Base-by-base conservation (phyloP, 2,888 invertebrate species). In the Drosophila macrospina region DNA sequence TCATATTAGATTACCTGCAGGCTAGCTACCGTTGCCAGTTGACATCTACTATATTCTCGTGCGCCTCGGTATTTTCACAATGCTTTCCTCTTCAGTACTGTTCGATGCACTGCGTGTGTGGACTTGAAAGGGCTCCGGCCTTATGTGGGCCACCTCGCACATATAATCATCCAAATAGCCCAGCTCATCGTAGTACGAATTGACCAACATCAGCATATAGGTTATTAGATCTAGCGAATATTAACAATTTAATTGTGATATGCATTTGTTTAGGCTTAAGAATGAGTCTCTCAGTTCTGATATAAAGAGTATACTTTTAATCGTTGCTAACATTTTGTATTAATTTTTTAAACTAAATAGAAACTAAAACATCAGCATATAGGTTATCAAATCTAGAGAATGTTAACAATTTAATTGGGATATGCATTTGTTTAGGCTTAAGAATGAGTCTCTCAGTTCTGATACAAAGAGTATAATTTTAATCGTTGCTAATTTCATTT, bases 1-100 rank as follows among this genome's bases (percentile, higher is more conserved):
- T 73, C 62, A 79, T 63, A 73, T 81, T 52, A 45, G 60, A 65
- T 81, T 81, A 81, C 85, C 72, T 44, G 64, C 16, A 47, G 47
- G 47, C 16, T 66, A 60, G 70, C 66, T 39, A 69, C 61, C 52
- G 48, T 69, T 41, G 32, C 2, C 39, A 39, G 37, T 39, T 51
- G 20, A 20, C 52, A 13, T 32, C n/a, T n/a, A n/a, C n/a, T 41
- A 54, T 16, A 13, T 13, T 54, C 26, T n/a, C 30, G 54, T 4
- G 54, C 32, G 32, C 24, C 32, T 41, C 10, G 39, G n/a, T 16
- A 52, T n/a, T 24, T 32, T 54, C 24, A 32, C 11, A 10, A 6
- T 10, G 5, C 41, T 54, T n/a, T 10, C 16, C 16, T 24, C 24
- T 10, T 42, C 42, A 13, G 30, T 4, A 16, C 2, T 47, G 3